Percentiles rank a stretch among this genome's conserved stretches.
Conservation (phyloP, 92 coral and sea anemone genomes). For the Diadumene lineata region DNA sequence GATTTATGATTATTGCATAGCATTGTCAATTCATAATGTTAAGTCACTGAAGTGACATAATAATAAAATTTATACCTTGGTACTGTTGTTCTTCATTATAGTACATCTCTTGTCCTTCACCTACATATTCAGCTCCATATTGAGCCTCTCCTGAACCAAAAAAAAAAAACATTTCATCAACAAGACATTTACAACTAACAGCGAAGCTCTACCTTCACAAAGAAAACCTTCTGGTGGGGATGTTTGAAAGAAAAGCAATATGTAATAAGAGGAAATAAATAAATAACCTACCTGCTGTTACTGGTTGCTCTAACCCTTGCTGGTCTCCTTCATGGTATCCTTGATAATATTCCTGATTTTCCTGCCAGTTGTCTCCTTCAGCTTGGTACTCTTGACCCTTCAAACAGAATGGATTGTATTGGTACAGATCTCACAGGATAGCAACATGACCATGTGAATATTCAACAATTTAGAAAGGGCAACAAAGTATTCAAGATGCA, state of each 20-base stretch:
- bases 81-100: background rate
- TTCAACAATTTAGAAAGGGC: too few species aligned
- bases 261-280: too few species aligned
- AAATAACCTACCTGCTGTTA: background rate
- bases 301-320: background rate
- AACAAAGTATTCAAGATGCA: too few species aligned
- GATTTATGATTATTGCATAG: too few species aligned
- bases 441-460: too few species aligned
- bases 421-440: too few species aligned
- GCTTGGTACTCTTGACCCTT: conserved; percentile 4
- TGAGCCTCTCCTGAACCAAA: background rate
- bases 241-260: background rate
- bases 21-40: too few species aligned
- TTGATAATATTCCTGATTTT: background rate
- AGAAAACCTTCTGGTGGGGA: background rate
- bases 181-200: too few species aligned
- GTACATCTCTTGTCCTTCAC: conserved; percentile 1
- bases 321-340: background rate
- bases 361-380: conserved; percentile 4
- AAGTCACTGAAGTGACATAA: too few species aligned
- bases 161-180: background rate
- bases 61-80: background rate
- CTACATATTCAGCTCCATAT: background rate
- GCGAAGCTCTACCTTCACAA: too few species aligned
- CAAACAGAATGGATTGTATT: background rate